Conservation (phyloP, 1,140 invertebrate genomes). For the Drosophila albomicans region DNA sequence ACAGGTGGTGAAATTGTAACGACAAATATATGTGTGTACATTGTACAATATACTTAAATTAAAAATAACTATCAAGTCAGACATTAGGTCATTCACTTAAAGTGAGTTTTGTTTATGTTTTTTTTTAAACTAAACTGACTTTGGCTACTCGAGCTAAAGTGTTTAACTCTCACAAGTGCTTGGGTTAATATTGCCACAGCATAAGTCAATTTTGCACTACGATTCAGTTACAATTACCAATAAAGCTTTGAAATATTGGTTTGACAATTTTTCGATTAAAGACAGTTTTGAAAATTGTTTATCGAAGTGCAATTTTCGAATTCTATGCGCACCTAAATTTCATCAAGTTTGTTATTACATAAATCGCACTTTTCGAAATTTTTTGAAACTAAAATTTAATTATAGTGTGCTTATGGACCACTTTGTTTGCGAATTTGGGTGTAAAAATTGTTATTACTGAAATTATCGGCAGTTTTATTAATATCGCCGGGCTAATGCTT, state of each 20-base stretch:
- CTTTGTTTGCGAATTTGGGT: not conserved
- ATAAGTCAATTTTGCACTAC: conserved; percentile 44
- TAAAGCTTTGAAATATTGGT: conserved; percentile 53
- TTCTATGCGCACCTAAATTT: conserved; percentile 2
- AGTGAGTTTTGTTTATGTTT: conserved; percentile 17
- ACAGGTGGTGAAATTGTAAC: too few relatives aligned
- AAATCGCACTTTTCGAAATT: not conserved
- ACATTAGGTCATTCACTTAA: conserved; percentile 10
- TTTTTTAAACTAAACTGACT: conserved; percentile 26
- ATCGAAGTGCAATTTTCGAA: conserved; percentile 53
- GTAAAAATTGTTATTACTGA: not conserved
- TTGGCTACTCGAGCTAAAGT: conserved; percentile 61
- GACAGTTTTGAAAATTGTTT: conserved; percentile 50
- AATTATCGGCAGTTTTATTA: not conserved
- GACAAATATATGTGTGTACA: too few relatives aligned
- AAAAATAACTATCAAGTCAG: not conserved
- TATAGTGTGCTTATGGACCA: not conserved
- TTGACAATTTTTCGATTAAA: conserved; percentile 45
- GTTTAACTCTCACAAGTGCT: conserved; percentile 58
- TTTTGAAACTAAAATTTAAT: not conserved
- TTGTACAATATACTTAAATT: not conserved
- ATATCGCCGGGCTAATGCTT: not conserved
- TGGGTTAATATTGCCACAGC: conserved; percentile 13
- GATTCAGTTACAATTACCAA: conserved; percentile 66
- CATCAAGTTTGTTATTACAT: not conserved